phyloP scores from a whole-genome alignment of 1,140 invertebrate species.

The Diorhabda carinulata region DNA sequence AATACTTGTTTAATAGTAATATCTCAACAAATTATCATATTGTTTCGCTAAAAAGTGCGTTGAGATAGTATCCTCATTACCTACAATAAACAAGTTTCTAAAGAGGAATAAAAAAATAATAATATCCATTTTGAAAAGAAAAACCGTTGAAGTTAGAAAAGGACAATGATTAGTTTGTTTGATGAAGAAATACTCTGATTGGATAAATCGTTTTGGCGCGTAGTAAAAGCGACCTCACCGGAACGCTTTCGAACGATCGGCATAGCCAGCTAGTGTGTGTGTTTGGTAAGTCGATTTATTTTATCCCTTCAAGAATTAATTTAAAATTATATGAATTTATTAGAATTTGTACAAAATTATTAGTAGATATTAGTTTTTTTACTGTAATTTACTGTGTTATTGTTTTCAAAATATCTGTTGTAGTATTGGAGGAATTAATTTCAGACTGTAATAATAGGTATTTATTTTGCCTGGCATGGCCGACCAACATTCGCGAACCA shows the following conservation, averaged over 20 bases:
- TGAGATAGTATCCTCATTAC: not conserved
- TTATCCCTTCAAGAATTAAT: conserved; percentile 18
- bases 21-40: no score
- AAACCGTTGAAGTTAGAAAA: conserved; percentile 19
- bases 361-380: conserved; percentile 20
- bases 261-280: conserved; percentile 18
- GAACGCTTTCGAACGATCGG: conserved; percentile 22
- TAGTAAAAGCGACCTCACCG: conserved; percentile 14
- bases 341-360: conserved; percentile 10
- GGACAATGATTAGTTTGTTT: conserved; percentile 20
- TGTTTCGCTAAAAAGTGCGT: no score
- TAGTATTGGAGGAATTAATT: conserved; percentile 38
- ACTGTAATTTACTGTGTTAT: conserved; percentile 22
- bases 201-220: conserved; percentile 16
- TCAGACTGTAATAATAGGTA: conserved; percentile 22
- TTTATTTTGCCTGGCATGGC: conserved; percentile 16
- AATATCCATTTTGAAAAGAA: conserved; percentile 17
- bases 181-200: not conserved
- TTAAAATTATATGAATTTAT: conserved; percentile 20
- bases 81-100: not conserved
- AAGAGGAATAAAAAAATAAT: not conserved
- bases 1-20: no score
- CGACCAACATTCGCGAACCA: conserved; percentile 22
- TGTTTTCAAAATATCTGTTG: not conserved
- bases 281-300: conserved; percentile 24